These are phyloP conservation scores for Hylaeus anthracinus DNA, from an alignment of 1,140 invertebrate species.

Conservation along the genomic window DNA sequence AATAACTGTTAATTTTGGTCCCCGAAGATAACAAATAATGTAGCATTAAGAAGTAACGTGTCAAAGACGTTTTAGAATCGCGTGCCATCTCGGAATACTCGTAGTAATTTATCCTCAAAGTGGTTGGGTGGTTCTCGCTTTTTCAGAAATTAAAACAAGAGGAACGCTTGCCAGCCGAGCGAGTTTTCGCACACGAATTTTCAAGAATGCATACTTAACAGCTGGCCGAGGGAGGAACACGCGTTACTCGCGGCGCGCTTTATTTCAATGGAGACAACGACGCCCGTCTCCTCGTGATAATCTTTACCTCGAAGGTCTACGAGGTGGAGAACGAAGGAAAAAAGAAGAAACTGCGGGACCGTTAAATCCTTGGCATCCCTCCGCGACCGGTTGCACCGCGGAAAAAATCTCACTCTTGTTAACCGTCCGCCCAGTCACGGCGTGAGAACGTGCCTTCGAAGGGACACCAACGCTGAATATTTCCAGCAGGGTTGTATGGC, in stretches of 20 bases:
- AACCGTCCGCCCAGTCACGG: constrained; percentile 55
- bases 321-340: constrained; percentile 22
- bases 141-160: neutral
- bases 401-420: constrained; percentile 45
- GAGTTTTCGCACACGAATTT: neutral
- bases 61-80: too few relatives aligned
- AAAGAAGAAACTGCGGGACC: constrained; percentile 56
- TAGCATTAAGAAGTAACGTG: too few relatives aligned
- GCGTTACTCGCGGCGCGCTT: neutral
- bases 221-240: neutral
- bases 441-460: constrained; percentile 74
- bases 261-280: neutral
- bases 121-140: too few relatives aligned
- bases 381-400: constrained; percentile 48
- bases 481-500: constrained; percentile 66
- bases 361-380: constrained; percentile 58
- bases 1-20: too few relatives aligned
- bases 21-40: too few relatives aligned
- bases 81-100: too few relatives aligned
- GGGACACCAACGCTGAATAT: constrained; percentile 68
- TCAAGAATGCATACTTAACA: neutral
- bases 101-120: too few relatives aligned
- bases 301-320: constrained; percentile 1
- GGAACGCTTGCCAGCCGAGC: neutral
- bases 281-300: neutral